phyloP scores from a whole-genome alignment of 2,888 invertebrate species.

The Calameuta filiformis region DNA sequence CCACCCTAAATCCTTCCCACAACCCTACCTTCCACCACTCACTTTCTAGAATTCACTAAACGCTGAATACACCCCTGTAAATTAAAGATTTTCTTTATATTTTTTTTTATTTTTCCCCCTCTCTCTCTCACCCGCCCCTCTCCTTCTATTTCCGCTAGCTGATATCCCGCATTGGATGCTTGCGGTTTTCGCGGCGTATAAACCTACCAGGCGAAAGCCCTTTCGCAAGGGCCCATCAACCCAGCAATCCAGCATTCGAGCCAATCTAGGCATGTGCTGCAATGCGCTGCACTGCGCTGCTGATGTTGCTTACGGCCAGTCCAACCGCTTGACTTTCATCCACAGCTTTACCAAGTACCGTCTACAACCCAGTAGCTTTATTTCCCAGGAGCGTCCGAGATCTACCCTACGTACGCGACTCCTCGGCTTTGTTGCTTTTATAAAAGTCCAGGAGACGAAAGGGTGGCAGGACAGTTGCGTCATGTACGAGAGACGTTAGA shows the following conservation, averaged over 20 bases:
- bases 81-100: not conserved
- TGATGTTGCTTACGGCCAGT: constrained; percentile 26
- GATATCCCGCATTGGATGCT: constrained; percentile 42
- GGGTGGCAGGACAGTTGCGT: constrained; percentile 15
- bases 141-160: not conserved
- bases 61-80: not conserved
- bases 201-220: not conserved
- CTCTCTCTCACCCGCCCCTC: not conserved
- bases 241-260: not conserved
- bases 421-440: constrained; percentile 30
- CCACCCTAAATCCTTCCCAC: constrained; percentile 16
- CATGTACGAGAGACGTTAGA: not conserved
- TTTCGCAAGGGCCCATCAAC: not conserved
- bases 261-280: constrained; percentile 18
- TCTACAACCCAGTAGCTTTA: not conserved
- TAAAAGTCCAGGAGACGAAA: constrained; percentile 30
- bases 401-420: not conserved
- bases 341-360: not conserved
- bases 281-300: constrained; percentile 27
- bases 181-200: constrained; percentile 36
- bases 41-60: not conserved
- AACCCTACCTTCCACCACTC: constrained; percentile 14
- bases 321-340: constrained; percentile 11
- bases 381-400: not conserved
- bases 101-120: constrained; percentile 12